A percentile compares a stretch with the other conserved stretches of the same genome.
These are phyloP conservation scores for Labeo rohita DNA, from an alignment of 2,113 vertebrate genomes.

Conservation along the genomic window DNA sequence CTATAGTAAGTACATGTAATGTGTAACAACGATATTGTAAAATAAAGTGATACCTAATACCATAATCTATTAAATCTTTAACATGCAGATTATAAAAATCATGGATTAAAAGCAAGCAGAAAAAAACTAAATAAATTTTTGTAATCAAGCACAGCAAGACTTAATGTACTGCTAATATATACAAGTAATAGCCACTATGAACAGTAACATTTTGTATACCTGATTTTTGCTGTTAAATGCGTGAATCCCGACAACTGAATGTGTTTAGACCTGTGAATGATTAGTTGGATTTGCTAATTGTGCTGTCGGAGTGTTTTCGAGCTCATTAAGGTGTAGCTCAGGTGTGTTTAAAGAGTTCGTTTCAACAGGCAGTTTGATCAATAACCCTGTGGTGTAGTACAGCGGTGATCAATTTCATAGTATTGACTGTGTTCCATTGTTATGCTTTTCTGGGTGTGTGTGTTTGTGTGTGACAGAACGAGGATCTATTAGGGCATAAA, in stretches of 20 bases:
- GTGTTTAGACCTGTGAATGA: slow-evolving; percentile 50
- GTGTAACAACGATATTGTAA: neutral
- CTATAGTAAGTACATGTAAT: neutral
- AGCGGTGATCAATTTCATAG: slow-evolving; percentile 73
- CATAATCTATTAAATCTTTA: neutral
- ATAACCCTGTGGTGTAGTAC: slow-evolving; percentile 68
- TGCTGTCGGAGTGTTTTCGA: slow-evolving; percentile 59
- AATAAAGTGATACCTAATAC: neutral
- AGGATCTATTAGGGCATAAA: slow-evolving; percentile 29
- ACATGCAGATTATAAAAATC: neutral
- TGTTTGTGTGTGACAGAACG: neutral
- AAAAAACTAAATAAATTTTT: neutral
- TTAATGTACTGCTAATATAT: slow-evolving; percentile 18
- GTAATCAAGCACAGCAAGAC: neutral
- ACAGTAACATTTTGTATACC: slow-evolving; percentile 19
- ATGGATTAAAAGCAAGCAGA: neutral
- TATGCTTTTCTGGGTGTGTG: slow-evolving; percentile 65
- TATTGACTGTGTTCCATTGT: slow-evolving; percentile 74
- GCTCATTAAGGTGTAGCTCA: slow-evolving; percentile 61
- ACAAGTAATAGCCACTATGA: slow-evolving; percentile 39
- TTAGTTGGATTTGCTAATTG: slow-evolving; percentile 50
- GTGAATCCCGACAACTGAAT: neutral
- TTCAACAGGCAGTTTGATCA: slow-evolving; percentile 69
- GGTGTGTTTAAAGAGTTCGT: slow-evolving; percentile 73
- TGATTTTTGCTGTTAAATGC: neutral